Base-by-base conservation (phyloP, 2,797 vertebrate species). In the Coluber constrictor region DNA sequence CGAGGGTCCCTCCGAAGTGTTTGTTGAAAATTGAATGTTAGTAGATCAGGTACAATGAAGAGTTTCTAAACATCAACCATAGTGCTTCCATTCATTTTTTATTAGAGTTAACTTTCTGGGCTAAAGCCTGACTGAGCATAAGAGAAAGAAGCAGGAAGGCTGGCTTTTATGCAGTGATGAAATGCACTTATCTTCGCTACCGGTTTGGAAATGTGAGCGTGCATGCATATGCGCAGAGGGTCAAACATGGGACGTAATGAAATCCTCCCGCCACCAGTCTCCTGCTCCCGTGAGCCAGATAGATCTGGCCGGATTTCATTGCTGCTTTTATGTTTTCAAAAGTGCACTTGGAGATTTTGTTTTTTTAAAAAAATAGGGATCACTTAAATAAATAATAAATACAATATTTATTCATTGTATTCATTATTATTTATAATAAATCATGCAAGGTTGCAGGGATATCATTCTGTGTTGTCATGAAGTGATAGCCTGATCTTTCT, bases 211-310 rank as follows among this genome's bases (percentile, higher is more conserved):
- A 54, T 54, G 9, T 54, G 47, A 47, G 47, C 47, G 4, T 4
- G 47, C 47, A 4, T 47, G 4, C 47, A 54, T 8, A 54, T 54
- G 51, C 1, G 1, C 51, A 54, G 51, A 1, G 51, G 51, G 51
- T 54, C 51, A 54, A 54, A 54, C 10, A 10, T 54, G 51, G 51
- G 9, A 54, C 1, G 1, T 54, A 10, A 54, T 54, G 51, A 54
- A 51, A 51, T 51, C 47, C 51, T 54, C 51, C 51, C 51, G 2
- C 51, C 9, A 0, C 51, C 9, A 9, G 51, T 8, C 51, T 6
- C 7, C 51, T 54, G 51, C 9, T 54, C 1, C 0, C 0, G 1
- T 9, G 9, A 54, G 51, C 51, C 1, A 1, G 8, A 54, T 54
- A 54, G 51, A 54, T 2, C 51, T 9, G 1, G 51, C 51, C 51